These are phyloP conservation scores for Pardosa pseudoannulata DNA, from an alignment of 2,888 invertebrate genomes.

Conservation along the genomic window DNA sequence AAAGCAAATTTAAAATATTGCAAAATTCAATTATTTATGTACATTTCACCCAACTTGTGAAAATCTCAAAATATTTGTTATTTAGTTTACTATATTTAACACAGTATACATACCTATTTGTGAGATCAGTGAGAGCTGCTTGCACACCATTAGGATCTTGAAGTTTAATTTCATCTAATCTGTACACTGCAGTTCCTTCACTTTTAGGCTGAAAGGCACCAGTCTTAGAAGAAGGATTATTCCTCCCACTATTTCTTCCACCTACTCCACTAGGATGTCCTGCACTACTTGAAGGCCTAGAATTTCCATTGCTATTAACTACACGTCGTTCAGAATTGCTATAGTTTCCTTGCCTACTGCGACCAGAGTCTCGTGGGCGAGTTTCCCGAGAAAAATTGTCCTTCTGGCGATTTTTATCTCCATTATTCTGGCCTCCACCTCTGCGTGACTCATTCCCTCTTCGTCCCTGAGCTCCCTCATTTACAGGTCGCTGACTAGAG, in stretches of 20 bases:
- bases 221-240: conserved; percentile 58
- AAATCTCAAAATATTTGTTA: too few relatives aligned
- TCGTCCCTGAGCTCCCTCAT: conserved; percentile 76
- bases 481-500: conserved; percentile 78
- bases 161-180: conserved; percentile 81
- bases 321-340: conserved; percentile 15
- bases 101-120: conserved; percentile 74
- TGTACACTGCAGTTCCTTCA: conserved; percentile 78
- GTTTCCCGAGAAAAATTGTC: conserved; percentile 56
- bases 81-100: too few relatives aligned
- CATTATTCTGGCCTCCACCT: conserved; percentile 41
- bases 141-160: conserved; percentile 81
- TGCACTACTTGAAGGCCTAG: conserved; percentile 76
- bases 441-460: conserved; percentile 49
- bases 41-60: too few relatives aligned
- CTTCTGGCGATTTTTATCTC: conserved; percentile 45
- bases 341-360: conserved; percentile 44
- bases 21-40: too few relatives aligned
- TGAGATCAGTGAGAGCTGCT: conserved; percentile 78
- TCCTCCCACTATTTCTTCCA: conserved; percentile 74
- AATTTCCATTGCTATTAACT: conserved; percentile 74
- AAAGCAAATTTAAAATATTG: too few relatives aligned
- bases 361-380: conserved; percentile 62
- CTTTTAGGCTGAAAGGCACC: conserved; percentile 73
- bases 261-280: conserved; percentile 75